These are phyloP conservation scores for Zygothrica quintamaculata DNA, from an alignment of 2,888 invertebrate genomes.

Conservation along the genomic window DNA sequence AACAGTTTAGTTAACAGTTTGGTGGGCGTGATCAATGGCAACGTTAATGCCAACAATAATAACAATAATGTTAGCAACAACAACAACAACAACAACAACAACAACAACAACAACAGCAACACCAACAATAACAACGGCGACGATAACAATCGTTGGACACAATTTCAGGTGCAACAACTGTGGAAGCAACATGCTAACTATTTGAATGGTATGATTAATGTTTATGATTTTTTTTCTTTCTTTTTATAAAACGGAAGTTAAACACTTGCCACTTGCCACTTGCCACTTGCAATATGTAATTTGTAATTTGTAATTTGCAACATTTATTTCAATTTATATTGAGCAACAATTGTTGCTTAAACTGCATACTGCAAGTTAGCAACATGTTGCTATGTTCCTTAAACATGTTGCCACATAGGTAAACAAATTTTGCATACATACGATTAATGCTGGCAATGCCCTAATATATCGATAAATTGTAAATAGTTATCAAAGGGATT, in stretches of 20 bases:
- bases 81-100: constrained; percentile 50
- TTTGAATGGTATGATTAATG: constrained; percentile 83
- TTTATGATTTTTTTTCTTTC: constrained; percentile 1
- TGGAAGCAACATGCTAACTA: constrained; percentile 85
- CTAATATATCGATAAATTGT: too few relatives aligned
- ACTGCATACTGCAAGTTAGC: too few relatives aligned
- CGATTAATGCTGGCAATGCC: too few relatives aligned
- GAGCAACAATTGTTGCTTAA: too few relatives aligned
- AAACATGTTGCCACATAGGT: too few relatives aligned
- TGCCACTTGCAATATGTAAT: too few relatives aligned
- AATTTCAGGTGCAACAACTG: constrained; percentile 85
- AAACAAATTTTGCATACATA: too few relatives aligned
- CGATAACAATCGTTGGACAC: constrained; percentile 84
- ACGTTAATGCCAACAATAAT: constrained; percentile 51
- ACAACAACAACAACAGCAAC: constrained; percentile 48
- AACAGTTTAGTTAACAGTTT: constrained; percentile 77
- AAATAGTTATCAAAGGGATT: too few relatives aligned
- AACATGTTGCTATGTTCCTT: too few relatives aligned
- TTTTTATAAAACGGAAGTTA: background rate
- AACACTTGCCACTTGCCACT: background rate
- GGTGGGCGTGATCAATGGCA: constrained; percentile 70
- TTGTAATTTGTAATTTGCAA: too few relatives aligned
- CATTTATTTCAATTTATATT: too few relatives aligned
- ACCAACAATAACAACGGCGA: constrained; percentile 62
- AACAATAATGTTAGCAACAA: constrained; percentile 57